Evolutionary conservation across 2,797 vertebrate species (phyloP).

Genomic region (Pelodytes ibericus): DNA sequence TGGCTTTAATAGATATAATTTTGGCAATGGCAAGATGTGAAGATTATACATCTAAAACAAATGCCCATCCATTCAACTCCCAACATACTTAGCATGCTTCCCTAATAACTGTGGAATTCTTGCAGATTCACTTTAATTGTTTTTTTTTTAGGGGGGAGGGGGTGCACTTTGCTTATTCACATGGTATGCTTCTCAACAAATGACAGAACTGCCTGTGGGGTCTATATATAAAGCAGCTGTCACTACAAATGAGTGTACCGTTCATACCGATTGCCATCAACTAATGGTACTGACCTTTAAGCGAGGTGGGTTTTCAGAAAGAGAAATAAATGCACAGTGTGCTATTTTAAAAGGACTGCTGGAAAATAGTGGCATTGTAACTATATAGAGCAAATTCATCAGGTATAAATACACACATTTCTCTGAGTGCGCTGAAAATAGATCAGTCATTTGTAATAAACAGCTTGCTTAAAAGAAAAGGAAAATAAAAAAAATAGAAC

Average conservation of each 20-base stretch:
- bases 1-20: no score
- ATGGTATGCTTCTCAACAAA: no score
- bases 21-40: no score
- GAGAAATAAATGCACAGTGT: constrained; percentile 4
- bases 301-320: constrained; percentile 10
- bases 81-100: no score
- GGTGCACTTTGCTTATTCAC: no score
- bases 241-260: background rate
- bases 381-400: background rate
- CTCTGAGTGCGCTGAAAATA: background rate
- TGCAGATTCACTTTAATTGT: no score
- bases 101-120: no score
- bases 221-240: no score
- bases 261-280: constrained; percentile 12
- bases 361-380: background rate
- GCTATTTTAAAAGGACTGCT: background rate
- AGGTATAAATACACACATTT: background rate
- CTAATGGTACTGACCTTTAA: constrained; percentile 20
- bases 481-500: background rate
- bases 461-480: constrained; percentile 1
- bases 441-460: background rate
- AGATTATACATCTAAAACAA: no score
- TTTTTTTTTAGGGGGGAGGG: no score
- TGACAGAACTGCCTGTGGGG: no score
- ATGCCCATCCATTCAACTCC: no score